Base-by-base conservation (phyloP, 2,888 invertebrate genomes). In the Hyles lineata region DNA sequence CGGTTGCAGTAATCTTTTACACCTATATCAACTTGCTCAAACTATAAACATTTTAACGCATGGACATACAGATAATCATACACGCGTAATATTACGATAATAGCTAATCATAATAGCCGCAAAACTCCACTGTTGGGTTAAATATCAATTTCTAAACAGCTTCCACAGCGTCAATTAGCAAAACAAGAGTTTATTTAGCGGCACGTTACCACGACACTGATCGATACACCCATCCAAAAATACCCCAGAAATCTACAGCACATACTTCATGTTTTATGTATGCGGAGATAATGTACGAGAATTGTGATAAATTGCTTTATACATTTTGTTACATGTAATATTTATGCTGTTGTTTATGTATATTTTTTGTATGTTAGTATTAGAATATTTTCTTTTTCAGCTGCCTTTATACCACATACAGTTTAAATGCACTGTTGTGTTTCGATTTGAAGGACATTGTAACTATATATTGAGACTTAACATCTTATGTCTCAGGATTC, bases 191-290 rank as follows among this genome's bases (percentile, higher is more conserved):
- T 32, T 17, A 62, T 32, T 19, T 7, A 32, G 19, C 0, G 32
- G 19, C 29, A 8, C 29, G 61, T 62, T 29, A 62, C 5, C 19
- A 62, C 29, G 61, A 19, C 32, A 19, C 32, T 62, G 61, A 62
- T 62, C 32, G 61, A 62, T 62, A 61, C 4, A 17, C 25, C 25
- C 60, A 25, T 32, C 61, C 32, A 9, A 62, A 32, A 62, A 62
- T 62, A 62, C 61, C n/a, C 32, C 9, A 62, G 61, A 17, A 29
- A 62, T 62, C 25, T 19, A 32, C 17, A 62, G 17, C 17, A 32
- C 19, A 60, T 25, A 25, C 29, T 62, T 62, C 19, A 62, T 62
- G 29, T 62, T 32, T 62, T 62, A 62, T 62, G 32, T 62, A 62
- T 62, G 19, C 61, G 61, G 4, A 29, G n/a, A 32, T 62, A 32